Evolutionary conservation across 2,888 invertebrate genomes (phyloP), one percentile per base, ranked within the genome.

Genomic region (Himalopsyche tibetana): DNA sequence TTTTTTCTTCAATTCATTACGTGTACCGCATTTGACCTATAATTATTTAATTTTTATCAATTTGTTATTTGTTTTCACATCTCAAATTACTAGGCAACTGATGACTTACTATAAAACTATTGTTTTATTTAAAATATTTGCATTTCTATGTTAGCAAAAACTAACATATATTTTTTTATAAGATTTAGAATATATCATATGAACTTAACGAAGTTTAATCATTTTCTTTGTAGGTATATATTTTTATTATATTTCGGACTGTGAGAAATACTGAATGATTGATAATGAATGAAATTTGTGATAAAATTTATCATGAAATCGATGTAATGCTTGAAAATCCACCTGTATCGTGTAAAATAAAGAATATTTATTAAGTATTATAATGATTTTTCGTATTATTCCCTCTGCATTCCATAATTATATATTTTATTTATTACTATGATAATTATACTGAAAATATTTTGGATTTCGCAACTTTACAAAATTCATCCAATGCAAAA

Each of bases 291-390:
- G 74, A 74, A 36, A 15, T 74, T 36, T 15, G 38, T 74, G 74
- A 74, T 38, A 51, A 15, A 15, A 8, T 74, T 74, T 38, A 11
- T 74, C 15, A 36, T 74, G 74, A 74, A 74, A 74, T 38, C 74
- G 15, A 74, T 74, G 28, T 36, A 74, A 9, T 74, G 74, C 36
- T 74, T 74, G 28, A 74, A 74, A 36, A 36, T 74, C 36, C 74
- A 74, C 28, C 36, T 74, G 74, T 74, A 74, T 38, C 36, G 15
- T 74, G 36, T 74, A 74, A 74, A 74, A 74, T 74, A 74, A 74
- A 28, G 69, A 74, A 74, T 51, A 51, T 51, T 51, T 51, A 69
- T 19, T 56, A 56, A 19, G 63, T 4, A 63, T 63, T 63, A 63
- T 38, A 38, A 36, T 74, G 12, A 0, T 63, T 63, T 5, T 51